phyloP scores from a whole-genome alignment of 2,113 vertebrate genomes.

The Stigmatopora argus region DNA sequence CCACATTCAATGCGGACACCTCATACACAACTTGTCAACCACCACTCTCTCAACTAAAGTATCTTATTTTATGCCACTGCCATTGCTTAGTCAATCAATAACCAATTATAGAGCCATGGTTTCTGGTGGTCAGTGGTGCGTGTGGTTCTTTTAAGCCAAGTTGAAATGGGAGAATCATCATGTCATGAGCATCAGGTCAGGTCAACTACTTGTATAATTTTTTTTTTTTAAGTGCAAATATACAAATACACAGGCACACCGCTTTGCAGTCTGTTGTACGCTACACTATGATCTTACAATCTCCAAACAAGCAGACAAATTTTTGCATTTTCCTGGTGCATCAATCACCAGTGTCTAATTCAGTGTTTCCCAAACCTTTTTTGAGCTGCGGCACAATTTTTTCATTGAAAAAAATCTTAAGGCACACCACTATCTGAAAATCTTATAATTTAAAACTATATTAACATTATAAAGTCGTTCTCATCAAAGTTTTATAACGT shows the following conservation, averaged over 20 bases:
- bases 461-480: no score
- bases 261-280: conserved; percentile 2
- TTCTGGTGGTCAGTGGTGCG: conserved; percentile 34
- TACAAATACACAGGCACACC: neutral
- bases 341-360: neutral
- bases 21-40: conserved; percentile 13
- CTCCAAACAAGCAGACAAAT: conserved; percentile 9
- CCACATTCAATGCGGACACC: conserved; percentile 28
- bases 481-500: no score
- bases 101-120: conserved; percentile 60
- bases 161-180: conserved; percentile 25
- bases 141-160: conserved; percentile 30
- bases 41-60: conserved; percentile 35
- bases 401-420: no score
- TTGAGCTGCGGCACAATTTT: no score
- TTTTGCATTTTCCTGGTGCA: conserved; percentile 7
- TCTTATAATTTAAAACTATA: no score
- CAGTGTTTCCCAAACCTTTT: no score
- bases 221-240: neutral
- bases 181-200: conserved; percentile 7
- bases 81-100: conserved; percentile 65
- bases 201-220: conserved; percentile 14
- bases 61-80: conserved; percentile 56
- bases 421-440: no score
- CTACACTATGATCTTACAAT: conserved; percentile 3